Conservation (phyloP, 2,888 invertebrate genomes). For the Lomographa bimaculata region DNA sequence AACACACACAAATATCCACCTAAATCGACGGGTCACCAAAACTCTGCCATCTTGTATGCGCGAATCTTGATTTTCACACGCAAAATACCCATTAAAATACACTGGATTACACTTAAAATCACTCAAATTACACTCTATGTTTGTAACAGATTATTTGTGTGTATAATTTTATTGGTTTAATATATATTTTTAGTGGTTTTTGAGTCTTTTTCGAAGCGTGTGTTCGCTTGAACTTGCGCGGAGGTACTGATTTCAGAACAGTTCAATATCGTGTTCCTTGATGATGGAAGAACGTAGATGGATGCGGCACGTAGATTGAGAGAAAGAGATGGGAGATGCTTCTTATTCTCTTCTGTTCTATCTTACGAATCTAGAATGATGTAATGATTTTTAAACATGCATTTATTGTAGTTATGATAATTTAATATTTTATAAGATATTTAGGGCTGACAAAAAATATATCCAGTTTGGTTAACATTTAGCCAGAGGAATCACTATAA, state of each 20-base stretch:
- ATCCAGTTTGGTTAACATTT: too few relatives aligned
- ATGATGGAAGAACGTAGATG: constrained; percentile 12
- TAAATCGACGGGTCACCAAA: too few relatives aligned
- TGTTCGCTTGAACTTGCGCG: background rate
- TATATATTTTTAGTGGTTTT: constrained; percentile 2
- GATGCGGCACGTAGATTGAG: constrained; percentile 7
- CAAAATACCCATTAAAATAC: constrained; percentile 8
- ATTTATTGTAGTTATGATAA: too few relatives aligned
- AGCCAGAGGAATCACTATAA: too few relatives aligned
- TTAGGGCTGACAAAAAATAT: too few relatives aligned
- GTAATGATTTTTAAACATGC: too few relatives aligned
- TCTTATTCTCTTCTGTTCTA: too few relatives aligned
- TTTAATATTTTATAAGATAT: too few relatives aligned
- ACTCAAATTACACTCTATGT: constrained; percentile 5
- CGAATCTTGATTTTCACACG: constrained; percentile 8
- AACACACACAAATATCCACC: constrained; percentile 5
- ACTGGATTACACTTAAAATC: background rate
- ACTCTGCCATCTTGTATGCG: constrained; percentile 20
- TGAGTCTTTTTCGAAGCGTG: constrained; percentile 5
- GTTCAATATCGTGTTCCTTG: constrained; percentile 16
- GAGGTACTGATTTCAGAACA: constrained; percentile 3
- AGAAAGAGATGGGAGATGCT: background rate
- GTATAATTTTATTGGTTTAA: constrained; percentile 14
- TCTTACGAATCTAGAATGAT: too few relatives aligned
- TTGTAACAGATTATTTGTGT: constrained; percentile 2